These are phyloP conservation scores for Drosophila lacicola DNA, from an alignment of 2,888 invertebrate genomes.

Conservation along the genomic window DNA sequence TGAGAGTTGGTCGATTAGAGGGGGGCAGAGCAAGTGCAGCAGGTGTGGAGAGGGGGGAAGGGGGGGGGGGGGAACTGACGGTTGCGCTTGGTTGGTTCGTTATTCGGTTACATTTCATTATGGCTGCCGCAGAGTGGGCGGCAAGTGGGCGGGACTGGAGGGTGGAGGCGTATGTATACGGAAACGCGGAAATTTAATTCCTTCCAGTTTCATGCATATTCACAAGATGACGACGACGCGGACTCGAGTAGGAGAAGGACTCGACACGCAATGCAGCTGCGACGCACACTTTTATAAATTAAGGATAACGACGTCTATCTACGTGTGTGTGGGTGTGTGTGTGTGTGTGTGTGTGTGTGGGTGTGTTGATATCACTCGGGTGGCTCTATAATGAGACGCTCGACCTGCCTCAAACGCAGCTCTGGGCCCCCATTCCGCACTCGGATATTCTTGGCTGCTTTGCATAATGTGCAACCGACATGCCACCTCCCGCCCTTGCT, in stretches of 20 bases:
- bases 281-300: conserved; percentile 76
- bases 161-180: background rate
- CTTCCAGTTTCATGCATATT: conserved; percentile 78
- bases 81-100: conserved; percentile 78
- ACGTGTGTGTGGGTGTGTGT: conserved; percentile 31
- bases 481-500: background rate
- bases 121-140: conserved; percentile 33
- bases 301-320: conserved; percentile 72
- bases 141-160: background rate
- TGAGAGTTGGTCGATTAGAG: conserved; percentile 3
- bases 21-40: background rate
- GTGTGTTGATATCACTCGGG: conserved; percentile 43
- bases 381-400: conserved; percentile 69
- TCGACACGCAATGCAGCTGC: conserved; percentile 31
- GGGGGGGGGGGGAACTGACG: conserved; percentile 17
- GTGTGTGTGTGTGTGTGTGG: conserved; percentile 12
- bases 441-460: conserved; percentile 59
- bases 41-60: background rate
- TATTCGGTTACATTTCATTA: conserved; percentile 82
- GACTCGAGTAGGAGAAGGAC: conserved; percentile 20
- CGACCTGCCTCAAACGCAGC: background rate
- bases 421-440: conserved; percentile 9
- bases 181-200: conserved; percentile 69
- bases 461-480: conserved; percentile 58
- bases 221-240: conserved; percentile 62